Percentiles rank a stretch among this genome's conserved stretches.
These are phyloP conservation scores for Leptinotarsa haldemani DNA, from an alignment of 2,888 invertebrate species.

Conservation along the genomic window DNA sequence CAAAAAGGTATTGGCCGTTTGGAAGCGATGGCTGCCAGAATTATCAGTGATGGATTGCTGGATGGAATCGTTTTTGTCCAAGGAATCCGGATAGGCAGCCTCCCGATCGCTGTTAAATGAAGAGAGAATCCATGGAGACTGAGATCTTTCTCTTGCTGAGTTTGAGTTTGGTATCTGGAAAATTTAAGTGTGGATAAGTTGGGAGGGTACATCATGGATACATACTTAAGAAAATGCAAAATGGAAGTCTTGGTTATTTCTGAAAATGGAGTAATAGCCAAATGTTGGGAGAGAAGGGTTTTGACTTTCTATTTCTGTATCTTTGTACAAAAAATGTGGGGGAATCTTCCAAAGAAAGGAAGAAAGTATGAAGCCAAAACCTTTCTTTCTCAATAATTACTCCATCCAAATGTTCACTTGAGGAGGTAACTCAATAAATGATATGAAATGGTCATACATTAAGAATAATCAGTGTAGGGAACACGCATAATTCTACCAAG, in stretches of 20 bases:
- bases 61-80: conserved; percentile 54
- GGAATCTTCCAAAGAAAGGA: too few species aligned
- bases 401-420: neutral
- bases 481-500: too few species aligned
- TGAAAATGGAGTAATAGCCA: too few species aligned
- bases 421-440: too few species aligned
- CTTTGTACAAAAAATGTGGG: too few species aligned
- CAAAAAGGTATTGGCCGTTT: conserved; percentile 69
- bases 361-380: too few species aligned
- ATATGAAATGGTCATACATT: too few species aligned
- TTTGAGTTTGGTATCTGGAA: conserved; percentile 55
- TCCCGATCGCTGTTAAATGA: conserved; percentile 60
- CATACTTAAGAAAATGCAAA: too few species aligned
- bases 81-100: conserved; percentile 66
- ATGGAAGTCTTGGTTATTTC: too few species aligned
- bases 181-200: conserved; percentile 7
- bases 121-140: conserved; percentile 66
- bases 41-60: conserved; percentile 57
- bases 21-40: conserved; percentile 58
- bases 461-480: too few species aligned
- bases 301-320: too few species aligned
- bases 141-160: conserved; percentile 63
- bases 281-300: too few species aligned
- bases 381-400: neutral
- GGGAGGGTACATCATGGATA: neutral